Evolutionary conservation across 1,140 invertebrate species (phyloP), one percentile per base, ranked within the genome.

Genomic region (Drosophila oshimai): DNA sequence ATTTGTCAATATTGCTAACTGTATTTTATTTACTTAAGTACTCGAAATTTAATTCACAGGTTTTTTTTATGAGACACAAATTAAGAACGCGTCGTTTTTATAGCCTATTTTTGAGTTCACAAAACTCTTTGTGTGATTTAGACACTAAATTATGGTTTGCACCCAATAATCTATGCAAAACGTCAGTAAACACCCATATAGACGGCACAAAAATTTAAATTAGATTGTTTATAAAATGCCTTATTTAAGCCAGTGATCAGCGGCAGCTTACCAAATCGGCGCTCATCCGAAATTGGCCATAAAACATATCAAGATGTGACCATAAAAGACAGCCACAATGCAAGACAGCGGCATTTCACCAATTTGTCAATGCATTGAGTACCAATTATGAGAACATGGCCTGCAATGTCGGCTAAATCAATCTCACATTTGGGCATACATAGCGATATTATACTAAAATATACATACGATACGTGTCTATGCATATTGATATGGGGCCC

Each of bases 401-500:
- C 7, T 6, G n/a, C 9, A 47, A 20, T 20, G 13, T 15, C 28
- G 28, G 28, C 7, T 26, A 42, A 62, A 60, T 62, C 58, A 58
- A 60, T 60, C 58, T 26, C 18, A n/a, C n/a, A n/a, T n/a, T n/a
- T n/a, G n/a, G n/a, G n/a, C n/a, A n/a, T n/a, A n/a, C n/a, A n/a
- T n/a, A n/a, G n/a, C n/a, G n/a, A n/a, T n/a, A n/a, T n/a, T 22
- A 42, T 31, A 34, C 22, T 12, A 34, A 7, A 34, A 57, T 62
- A 60, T 26, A 44, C 6, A 60, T 13, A 34, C 39, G n/a, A n/a
- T 54, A 44, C 51, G 54, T 58, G 54, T 45, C 45, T 28, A 64
- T 65, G 57, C 46, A 62, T 68, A 62, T 72, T 46, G 44, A 73
- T 76, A 68, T 28, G 60, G 39, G 65, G 74, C 78, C 74, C 73